Base-by-base conservation (phyloP, 1,140 invertebrate species). In the Leptinotarsa defecta region DNA sequence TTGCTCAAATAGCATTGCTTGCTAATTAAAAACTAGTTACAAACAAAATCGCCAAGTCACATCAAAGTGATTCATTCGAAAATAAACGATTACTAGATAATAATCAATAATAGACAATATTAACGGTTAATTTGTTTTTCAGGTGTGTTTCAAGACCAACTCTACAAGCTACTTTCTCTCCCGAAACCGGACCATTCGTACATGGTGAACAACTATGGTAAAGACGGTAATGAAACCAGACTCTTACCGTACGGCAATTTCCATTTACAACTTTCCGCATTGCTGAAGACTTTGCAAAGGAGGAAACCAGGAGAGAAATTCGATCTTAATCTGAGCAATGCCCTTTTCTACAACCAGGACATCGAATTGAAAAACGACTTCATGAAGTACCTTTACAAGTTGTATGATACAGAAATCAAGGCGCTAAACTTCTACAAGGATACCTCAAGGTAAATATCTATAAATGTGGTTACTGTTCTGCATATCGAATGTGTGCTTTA, bases 91-190 rank as follows among this genome's bases (percentile, higher is more conserved):
- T 8, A 11, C 34, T 43, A 43, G 8, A 43, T 43, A 43, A 43
- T 43, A 11, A 43, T 43, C 34, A 43, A 43, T 15, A 20, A 62
- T 19, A 62, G 15, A 27, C n/a, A 67, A 67, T 3, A 20, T 20
- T 22, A 67, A 67, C 19, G 65, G 24, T 22, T 17, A 3, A 8
- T 24, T 24, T 27, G 13, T 61, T 8, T 57, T 71, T 49, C 22
- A 34, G 89, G 89, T 4, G 78, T 63, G 43, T 91, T 92, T 6
- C 87, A 86, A n/a, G 80, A 86, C 11, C 88, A 93, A 84, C 86
- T 93, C 64, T 83, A 88, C 69, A 85, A 86, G 8, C 85, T 88
- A 3, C 92, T 80, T 34, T 87, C 90, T 79, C 80, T 92, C 27
- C 89, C 0, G 81, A 85, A 3, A 81, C 87, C 48, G 49, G 73